These are phyloP conservation scores for Orestias chungarensis DNA, from an alignment of 2,797 vertebrate genomes.

Conservation along the genomic window DNA sequence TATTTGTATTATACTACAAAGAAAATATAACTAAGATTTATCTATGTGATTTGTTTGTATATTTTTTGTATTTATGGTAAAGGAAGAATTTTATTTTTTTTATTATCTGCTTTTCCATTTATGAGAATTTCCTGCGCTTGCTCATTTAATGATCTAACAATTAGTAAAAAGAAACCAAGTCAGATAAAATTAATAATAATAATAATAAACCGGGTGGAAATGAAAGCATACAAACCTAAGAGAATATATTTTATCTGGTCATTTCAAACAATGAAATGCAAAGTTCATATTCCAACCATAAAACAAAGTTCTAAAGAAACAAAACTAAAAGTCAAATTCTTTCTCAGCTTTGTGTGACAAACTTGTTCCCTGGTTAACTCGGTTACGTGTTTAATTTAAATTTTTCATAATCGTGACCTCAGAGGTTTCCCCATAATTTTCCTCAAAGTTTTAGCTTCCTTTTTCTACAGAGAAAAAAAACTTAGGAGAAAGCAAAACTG, in stretches of 20 bases:
- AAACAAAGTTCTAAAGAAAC: neutral
- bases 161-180: neutral
- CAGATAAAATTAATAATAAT: neutral
- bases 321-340: neutral
- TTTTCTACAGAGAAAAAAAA: neutral
- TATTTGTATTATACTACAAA: too few relatives aligned
- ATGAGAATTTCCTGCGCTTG: neutral
- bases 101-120: neutral
- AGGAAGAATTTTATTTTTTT: too few relatives aligned
- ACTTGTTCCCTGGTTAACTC: neutral
- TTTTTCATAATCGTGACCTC: neutral
- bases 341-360: neutral
- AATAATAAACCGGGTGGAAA: constrained; percentile 2
- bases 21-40: too few relatives aligned
- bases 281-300: neutral
- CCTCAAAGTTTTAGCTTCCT: neutral
- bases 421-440: neutral
- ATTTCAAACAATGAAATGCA: neutral
- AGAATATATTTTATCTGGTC: neutral
- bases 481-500: neutral
- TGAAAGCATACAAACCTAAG: constrained; percentile 32
- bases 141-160: neutral
- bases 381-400: neutral
- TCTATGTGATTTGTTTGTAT: too few relatives aligned
- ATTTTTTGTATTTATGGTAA: too few relatives aligned